Evolutionary conservation across 2,888 invertebrate species (phyloP), one percentile per base, ranked within the genome.

Genomic region (Perizoma affinitatum): DNA sequence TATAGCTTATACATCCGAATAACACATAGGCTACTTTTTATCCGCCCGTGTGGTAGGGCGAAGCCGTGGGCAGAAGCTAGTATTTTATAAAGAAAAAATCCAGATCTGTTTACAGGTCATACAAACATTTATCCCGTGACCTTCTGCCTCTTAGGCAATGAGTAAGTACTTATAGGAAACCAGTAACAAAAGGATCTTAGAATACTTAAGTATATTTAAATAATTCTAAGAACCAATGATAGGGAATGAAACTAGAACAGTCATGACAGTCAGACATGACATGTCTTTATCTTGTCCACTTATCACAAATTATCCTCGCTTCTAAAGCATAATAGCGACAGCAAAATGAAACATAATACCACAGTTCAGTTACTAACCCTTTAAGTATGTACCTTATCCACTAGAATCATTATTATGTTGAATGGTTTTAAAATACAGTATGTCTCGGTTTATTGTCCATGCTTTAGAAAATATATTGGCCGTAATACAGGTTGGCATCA

Each of bases 381-480:
- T 22, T 44, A 51, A 50, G n/a, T 22, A 22, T 22, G 22, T 49
- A 52, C 61, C 61, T 6, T 33, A 50, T 41, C 58, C 65, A 63
- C 60, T 34, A 54, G 33, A 54, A 36, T 41, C 43, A 61, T 69
- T 68, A 68, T 70, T 72, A 50, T 22, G 38, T 43, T 53, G 33
- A 48, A 52, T 48, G 47, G 36, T 35, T 6, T n/a, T 50, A 34
- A 6, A 6, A 6, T 46, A 58, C 58, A 58, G 58, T 22, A 5
- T 52, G 57, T 34, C 35, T 43, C 1, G 40, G 35, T 11, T n/a
- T 5, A 9, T 3, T n/a, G 5, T 3, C 4, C 8, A 22, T 44
- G 22, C 5, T 44, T 7, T 11, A 11, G 22, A 22, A 22, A 47
- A 45, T 54, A 57, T 40, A 44, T 6, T 38, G 38, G 5, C 7